Percentiles rank a stretch among this genome's conserved stretches.
phyloP scores from a whole-genome alignment of 1,140 invertebrate species.

The Paramacrobiotus metropolitanus region DNA sequence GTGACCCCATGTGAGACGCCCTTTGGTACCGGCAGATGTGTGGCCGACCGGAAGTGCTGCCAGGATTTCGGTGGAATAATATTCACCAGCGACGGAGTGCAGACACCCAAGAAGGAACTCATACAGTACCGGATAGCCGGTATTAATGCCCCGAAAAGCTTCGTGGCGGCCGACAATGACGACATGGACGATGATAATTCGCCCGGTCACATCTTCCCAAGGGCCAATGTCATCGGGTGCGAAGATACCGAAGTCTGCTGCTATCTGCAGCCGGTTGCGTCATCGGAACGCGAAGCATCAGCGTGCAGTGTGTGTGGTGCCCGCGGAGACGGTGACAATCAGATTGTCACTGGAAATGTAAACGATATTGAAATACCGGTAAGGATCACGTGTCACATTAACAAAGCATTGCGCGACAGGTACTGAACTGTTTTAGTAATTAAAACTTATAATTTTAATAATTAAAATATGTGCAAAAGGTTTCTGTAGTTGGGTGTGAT shows the following conservation, averaged over 20 bases:
- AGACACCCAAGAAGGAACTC: neutral
- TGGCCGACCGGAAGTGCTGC: constrained; percentile 4
- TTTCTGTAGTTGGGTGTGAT: too few species aligned
- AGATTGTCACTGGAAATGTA: too few species aligned
- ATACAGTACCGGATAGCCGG: constrained; percentile 4
- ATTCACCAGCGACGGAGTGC: neutral
- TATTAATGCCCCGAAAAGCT: neutral
- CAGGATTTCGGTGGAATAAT: constrained; percentile 4
- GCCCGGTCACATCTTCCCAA: constrained; percentile 1
- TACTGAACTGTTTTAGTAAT: too few species aligned
- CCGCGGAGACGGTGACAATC: neutral
- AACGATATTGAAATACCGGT: too few species aligned
- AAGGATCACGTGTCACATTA: too few species aligned
- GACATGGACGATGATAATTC: neutral
- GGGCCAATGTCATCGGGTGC: neutral
- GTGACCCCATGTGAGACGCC: neutral
- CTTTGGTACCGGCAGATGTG: neutral
- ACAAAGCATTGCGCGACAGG: too few species aligned
- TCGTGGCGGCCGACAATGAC: neutral
- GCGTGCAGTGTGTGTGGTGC: neutral
- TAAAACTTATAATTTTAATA: too few species aligned
- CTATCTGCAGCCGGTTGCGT: neutral
- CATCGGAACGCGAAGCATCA: neutral
- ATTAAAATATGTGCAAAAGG: too few species aligned
- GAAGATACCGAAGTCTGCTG: neutral